These are phyloP conservation scores for Eolophus roseicapilla DNA, from an alignment of 2,113 vertebrate species.

Conservation along the genomic window DNA sequence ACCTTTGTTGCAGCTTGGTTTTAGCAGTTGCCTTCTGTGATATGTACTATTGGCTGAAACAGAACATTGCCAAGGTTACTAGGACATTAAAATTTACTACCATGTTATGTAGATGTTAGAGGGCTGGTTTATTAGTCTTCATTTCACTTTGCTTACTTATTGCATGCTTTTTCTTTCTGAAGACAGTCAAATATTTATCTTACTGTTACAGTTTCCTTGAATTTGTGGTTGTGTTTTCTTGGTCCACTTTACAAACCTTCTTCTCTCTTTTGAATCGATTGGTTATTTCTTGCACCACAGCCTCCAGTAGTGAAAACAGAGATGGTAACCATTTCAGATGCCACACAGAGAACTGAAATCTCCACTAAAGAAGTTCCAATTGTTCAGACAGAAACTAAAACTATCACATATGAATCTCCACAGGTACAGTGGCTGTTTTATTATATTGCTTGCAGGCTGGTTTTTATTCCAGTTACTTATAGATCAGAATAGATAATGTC, in stretches of 20 bases:
- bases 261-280: conserved; percentile 62
- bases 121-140: neutral
- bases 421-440: conserved; percentile 79
- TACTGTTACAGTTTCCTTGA: neutral
- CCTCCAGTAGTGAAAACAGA: conserved; percentile 99
- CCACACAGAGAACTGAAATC: conserved; percentile 96
- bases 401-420: conserved; percentile 97
- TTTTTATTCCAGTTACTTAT: neutral
- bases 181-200: neutral
- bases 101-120: neutral
- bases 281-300: conserved; percentile 77
- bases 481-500: neutral
- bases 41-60: neutral
- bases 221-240: neutral
- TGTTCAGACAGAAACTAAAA: conserved; percentile 99
- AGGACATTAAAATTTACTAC: neutral
- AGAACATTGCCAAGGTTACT: neutral
- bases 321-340: conserved; percentile 99
- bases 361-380: conserved; percentile 98
- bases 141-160: conserved; percentile 19
- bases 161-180: conserved; percentile 3
- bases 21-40: neutral
- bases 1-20: neutral
- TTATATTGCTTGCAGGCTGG: neutral
- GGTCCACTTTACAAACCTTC: neutral